Evolutionary conservation across 1,140 invertebrate species (phyloP).

Genomic region (Caligus rogercresseyi): DNA sequence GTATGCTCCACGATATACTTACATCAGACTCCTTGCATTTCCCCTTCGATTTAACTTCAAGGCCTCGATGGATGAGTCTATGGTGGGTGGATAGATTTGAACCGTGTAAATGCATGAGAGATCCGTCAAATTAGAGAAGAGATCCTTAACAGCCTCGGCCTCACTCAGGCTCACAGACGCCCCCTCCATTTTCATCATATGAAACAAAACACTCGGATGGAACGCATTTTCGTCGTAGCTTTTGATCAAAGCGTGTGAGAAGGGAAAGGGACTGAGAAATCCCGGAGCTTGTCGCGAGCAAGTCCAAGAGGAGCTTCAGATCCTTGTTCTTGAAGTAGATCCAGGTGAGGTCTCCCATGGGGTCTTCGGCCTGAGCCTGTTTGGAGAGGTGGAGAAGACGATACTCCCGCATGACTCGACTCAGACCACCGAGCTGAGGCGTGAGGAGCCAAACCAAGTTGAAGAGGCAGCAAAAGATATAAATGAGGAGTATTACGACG

Average conservation of each 20-base stretch:
- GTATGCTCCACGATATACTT: not conserved
- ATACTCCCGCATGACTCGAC: conserved; percentile 7
- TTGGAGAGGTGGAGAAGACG: not conserved
- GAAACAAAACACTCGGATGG: not conserved
- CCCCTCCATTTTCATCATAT: not conserved
- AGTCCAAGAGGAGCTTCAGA: conserved; percentile 13
- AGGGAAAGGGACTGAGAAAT: not conserved
- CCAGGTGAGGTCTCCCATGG: conserved; percentile 4
- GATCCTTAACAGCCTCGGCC: not conserved
- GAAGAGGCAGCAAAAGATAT: conserved; percentile 5
- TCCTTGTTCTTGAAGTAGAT: conserved; percentile 15
- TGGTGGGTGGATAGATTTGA: conserved; percentile 4
- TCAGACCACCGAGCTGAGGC: conserved; percentile 7
- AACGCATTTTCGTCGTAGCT: not conserved
- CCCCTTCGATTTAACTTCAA: not conserved
- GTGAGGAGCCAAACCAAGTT: conserved; percentile 6
- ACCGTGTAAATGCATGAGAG: conserved; percentile 4
- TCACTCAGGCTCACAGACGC: not conserved
- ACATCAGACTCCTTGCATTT: not conserved
- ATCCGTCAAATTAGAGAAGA: conserved; percentile 7
- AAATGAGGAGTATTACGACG: conserved; percentile 2
- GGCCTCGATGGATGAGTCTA: not conserved
- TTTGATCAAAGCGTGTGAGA: conserved; percentile 9
- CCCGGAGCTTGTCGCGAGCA: conserved; percentile 9
- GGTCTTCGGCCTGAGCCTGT: not conserved